Conservation (phyloP, 2,888 invertebrate species). For the Smittia aterrima region DNA sequence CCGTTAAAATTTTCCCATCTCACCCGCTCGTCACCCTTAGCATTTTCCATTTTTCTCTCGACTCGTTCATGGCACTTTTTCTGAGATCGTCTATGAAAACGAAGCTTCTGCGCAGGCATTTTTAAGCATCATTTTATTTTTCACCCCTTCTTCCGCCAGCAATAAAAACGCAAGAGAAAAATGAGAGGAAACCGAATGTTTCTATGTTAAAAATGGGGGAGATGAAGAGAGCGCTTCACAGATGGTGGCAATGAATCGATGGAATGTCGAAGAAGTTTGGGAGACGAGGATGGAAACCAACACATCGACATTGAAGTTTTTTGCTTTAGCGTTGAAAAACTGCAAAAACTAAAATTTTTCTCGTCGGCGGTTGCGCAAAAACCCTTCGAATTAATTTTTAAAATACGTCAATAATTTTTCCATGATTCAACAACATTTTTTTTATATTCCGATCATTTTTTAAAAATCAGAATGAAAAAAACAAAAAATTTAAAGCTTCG, state of each 20-base stretch:
- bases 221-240: background rate
- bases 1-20: background rate
- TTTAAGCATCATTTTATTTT: conserved; percentile 14
- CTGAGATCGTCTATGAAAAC: conserved; percentile 29
- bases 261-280: conserved; percentile 8
- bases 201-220: background rate
- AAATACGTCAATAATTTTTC: conserved; percentile 1
- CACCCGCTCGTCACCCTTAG: background rate
- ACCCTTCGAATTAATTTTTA: background rate
- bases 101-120: conserved; percentile 40
- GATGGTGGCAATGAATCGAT: conserved; percentile 1
- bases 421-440: background rate
- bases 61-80: background rate
- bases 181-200: conserved; percentile 13
- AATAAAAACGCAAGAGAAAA: conserved; percentile 13
- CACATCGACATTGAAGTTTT: background rate
- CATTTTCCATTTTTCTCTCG: conserved; percentile 8
- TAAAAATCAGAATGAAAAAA: background rate
- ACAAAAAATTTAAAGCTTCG: background rate
- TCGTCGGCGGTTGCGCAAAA: conserved; percentile 34
- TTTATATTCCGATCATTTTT: conserved; percentile 1
- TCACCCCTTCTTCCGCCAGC: background rate
- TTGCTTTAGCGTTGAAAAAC: background rate
- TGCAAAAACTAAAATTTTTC: conserved; percentile 20
- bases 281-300: background rate